Evolutionary conservation across 2,888 invertebrate genomes (phyloP).

Genomic region (Spialia ferax): DNA sequence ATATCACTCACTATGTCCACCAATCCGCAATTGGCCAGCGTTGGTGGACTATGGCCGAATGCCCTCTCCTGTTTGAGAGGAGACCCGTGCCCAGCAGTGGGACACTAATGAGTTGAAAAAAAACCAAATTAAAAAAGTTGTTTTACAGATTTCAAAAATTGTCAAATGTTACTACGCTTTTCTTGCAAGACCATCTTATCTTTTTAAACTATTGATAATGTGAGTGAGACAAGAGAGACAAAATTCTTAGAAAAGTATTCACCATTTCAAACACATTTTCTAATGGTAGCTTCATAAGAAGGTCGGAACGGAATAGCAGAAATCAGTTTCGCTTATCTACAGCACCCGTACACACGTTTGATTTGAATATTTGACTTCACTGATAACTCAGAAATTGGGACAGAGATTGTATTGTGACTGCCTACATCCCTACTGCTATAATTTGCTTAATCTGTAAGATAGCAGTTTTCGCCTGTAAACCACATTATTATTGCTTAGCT

Average conservation of each 20-base stretch:
- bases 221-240: too few species aligned
- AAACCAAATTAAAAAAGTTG: too few species aligned
- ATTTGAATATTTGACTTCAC: constrained; percentile 68
- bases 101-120: too few species aligned
- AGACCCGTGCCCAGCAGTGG: too few species aligned
- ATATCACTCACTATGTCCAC: too few species aligned
- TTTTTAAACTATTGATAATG: too few species aligned
- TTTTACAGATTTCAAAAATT: too few species aligned
- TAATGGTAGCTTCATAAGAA: constrained; percentile 17
- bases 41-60: too few species aligned
- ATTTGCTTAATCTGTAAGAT: constrained; percentile 50
- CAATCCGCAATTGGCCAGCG: too few species aligned
- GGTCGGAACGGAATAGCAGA: constrained; percentile 19
- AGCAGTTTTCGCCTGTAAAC: constrained; percentile 43
- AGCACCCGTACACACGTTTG: constrained; percentile 58
- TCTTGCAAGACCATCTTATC: too few species aligned
- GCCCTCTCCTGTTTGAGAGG: too few species aligned
- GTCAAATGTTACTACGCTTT: too few species aligned
- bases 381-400: constrained; percentile 76
- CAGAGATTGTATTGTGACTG: constrained; percentile 68
- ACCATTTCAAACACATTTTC: background rate
- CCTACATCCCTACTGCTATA: constrained; percentile 52
- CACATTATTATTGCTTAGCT: constrained; percentile 11
- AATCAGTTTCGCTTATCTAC: constrained; percentile 58
- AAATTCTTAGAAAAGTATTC: background rate